Base-by-base conservation (phyloP, 2,113 vertebrate species). In the Hemiscyllium ocellatum region DNA sequence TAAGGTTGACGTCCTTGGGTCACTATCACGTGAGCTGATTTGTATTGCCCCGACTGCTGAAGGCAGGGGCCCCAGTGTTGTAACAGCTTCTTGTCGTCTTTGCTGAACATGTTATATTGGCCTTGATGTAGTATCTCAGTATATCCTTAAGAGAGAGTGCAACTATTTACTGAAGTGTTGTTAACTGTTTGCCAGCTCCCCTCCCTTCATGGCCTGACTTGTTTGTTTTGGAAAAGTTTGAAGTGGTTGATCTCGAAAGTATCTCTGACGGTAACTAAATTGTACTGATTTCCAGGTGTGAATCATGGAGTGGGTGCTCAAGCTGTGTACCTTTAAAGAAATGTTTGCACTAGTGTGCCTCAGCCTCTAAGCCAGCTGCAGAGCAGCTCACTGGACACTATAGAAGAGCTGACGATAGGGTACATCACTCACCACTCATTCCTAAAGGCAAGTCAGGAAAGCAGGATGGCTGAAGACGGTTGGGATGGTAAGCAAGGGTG, bases 1-100 rank as follows among this genome's bases (percentile, higher is more conserved):
- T 52, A 95, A 72, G 68, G 42, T 95, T 95, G 94, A 95, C 69
- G 42, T 95, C 42, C 94, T 95, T 95, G 94, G 94, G 94, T 72
- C 37, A 13, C 69, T 95, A 29, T 95, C 94, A 95, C 94, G 94
- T 93, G 89, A 66, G 61, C 89, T 93, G 56, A 68, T 93, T 93
- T 93, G 89, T 76, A 47, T 69, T 76, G 66, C 68, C 68, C 42
- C 72, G 42, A 52, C 24, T 95, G 94, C 66, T 72, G 15, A 66
- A 76, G 29, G 68, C 93, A 95, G 69, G 42, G 69, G 42, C 37
- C 42, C 24, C 94, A 69, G 69, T 26, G 47, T 52, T 76, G 94
- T 95, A 47, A 95, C 94, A 72, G 69, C 69, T 95, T 47, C 47
- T 72, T 52, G 87, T 61, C 61, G 68, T 95, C 94, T 95, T 72